phyloP scores from a whole-genome alignment of 1,140 invertebrate species.

The Thereuonema tuberculata region DNA sequence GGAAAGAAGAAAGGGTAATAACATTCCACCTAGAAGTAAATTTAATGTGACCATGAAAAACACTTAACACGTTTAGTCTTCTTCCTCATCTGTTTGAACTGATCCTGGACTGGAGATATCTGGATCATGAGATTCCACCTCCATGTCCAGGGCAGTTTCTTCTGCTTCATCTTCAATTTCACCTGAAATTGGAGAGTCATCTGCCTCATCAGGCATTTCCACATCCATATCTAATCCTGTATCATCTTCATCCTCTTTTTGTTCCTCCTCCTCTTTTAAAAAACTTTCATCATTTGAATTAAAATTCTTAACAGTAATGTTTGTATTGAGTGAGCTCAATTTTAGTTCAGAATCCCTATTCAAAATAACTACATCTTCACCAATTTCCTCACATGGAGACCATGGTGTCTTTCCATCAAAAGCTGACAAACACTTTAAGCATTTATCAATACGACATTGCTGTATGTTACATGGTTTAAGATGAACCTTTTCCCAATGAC shows the following conservation, averaged over 20 bases:
- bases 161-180: slow-evolving; percentile 8
- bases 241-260: slow-evolving; percentile 5
- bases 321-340: neutral
- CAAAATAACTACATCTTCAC: neutral
- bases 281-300: neutral
- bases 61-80: too few relatives aligned
- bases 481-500: slow-evolving; percentile 17
- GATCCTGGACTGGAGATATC: neutral
- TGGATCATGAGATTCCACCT: slow-evolving; percentile 9
- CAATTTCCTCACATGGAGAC: neutral
- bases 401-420: slow-evolving; percentile 16
- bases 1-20: too few relatives aligned
- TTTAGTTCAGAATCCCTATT: neutral
- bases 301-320: neutral
- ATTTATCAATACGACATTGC: slow-evolving; percentile 21
- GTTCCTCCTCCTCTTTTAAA: slow-evolving; percentile 9
- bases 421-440: slow-evolving; percentile 18
- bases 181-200: neutral
- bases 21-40: too few relatives aligned
- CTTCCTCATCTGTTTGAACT: slow-evolving; percentile 7
- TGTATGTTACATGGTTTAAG: slow-evolving; percentile 18
- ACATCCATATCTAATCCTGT: neutral
- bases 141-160: slow-evolving; percentile 9
- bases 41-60: too few relatives aligned
- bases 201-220: neutral